Conservation (phyloP, 2,797 vertebrate genomes). For the Pipistrellus kuhlii region DNA sequence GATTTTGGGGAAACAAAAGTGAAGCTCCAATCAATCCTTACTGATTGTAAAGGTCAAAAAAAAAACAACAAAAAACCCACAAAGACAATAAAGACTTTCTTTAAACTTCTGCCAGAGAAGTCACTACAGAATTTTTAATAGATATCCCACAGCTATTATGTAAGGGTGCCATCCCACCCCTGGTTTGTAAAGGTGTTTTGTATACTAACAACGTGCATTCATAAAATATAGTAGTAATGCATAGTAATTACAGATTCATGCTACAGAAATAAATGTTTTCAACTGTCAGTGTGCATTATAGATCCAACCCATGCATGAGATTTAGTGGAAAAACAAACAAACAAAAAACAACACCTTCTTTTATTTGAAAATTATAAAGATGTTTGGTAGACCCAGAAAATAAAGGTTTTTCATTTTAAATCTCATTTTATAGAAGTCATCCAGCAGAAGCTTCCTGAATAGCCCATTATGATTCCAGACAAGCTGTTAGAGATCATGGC, state of each 20-base stretch:
- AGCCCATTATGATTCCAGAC: slow-evolving; percentile 45
- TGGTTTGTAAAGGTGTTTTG: slow-evolving; percentile 65
- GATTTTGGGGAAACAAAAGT: slow-evolving; percentile 95
- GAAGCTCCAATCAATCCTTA: slow-evolving; percentile 94
- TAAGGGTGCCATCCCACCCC: slow-evolving; percentile 23
- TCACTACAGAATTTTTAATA: slow-evolving; percentile 82
- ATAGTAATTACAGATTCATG: slow-evolving; percentile 42
- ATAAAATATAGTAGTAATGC: slow-evolving; percentile 14
- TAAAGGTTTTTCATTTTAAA: slow-evolving; percentile 71
- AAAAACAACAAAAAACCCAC: slow-evolving; percentile 61
- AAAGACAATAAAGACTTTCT: slow-evolving; percentile 80
- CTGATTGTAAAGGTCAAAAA: slow-evolving; percentile 95
- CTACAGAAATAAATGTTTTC: slow-evolving; percentile 58
- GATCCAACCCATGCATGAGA: slow-evolving; percentile 16
- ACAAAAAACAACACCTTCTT: not conserved
- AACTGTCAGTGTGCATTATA: slow-evolving; percentile 52
- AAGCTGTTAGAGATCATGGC: slow-evolving; percentile 67
- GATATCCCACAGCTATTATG: slow-evolving; percentile 77
- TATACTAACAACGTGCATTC: slow-evolving; percentile 57
- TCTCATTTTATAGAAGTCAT: slow-evolving; percentile 71
- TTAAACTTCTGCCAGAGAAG: slow-evolving; percentile 85
- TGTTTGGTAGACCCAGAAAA: slow-evolving; percentile 31
- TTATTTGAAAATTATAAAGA: slow-evolving; percentile 65
- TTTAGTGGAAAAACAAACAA: not conserved
- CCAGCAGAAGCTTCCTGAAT: slow-evolving; percentile 52